Evolutionary conservation across 1,140 invertebrate species (phyloP), one percentile per base, ranked within the genome.

Genomic region (Cyclargus thomasi): DNA sequence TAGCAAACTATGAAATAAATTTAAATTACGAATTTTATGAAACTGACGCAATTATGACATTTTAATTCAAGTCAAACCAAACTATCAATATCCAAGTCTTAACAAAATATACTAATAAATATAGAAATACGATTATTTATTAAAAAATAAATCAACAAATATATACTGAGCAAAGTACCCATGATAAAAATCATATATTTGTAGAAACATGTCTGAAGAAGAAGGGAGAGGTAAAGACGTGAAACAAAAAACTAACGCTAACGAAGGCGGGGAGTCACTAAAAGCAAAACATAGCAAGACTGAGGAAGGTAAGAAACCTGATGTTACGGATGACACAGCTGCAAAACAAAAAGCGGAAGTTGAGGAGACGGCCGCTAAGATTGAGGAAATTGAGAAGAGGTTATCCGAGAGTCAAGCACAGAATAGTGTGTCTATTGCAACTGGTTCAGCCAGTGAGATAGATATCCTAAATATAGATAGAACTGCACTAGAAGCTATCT

Each of bases 401-500:
- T 70, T 70, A 22, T 79, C 77, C 2, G 70, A 69, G 57, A 74
- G 70, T 59, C 72, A 77, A 22, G 75, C n/a, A n/a, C n/a, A n/a
- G n/a, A n/a, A n/a, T n/a, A n/a, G n/a, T n/a, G n/a, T n/a, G n/a
- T n/a, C n/a, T n/a, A n/a, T n/a, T n/a, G n/a, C 79, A 4, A 11
- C 74, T 8, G 69, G 65, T 65, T 68, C 69, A 47, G 66, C 67
- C 63, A 14, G 67, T 18, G 69, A 72, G 2, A 70, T 63, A 14
- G 70, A 71, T 6, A 74, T 83, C 0, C 70, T 79, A 21, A 76
- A 83, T 53, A 80, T 88, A 47, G 86, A 90, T 69, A 76, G 83
- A 64, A 85, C 87, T 8, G 83, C 85, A 5, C 73, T 88, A 53
- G 85, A 87, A 70, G 86, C 85, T n/a, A 90, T 90, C 63, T 76